These are phyloP conservation scores for Melanotaenia duboulayi DNA, from an alignment of 2,113 vertebrate species.

Conservation along the genomic window DNA sequence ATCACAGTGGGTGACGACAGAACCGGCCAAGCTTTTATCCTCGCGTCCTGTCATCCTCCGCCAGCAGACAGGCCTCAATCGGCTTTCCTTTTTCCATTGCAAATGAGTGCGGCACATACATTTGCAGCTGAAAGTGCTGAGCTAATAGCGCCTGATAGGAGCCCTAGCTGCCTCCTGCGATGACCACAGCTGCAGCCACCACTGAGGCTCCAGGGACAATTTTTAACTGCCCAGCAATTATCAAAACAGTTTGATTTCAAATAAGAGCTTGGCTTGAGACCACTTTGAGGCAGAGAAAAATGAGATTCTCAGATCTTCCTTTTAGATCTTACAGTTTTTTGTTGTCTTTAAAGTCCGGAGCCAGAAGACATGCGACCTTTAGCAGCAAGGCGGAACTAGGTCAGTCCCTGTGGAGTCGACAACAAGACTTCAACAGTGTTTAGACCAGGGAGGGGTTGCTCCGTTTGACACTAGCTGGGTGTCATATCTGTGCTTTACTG, in stretches of 20 bases:
- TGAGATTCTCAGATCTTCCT: background rate
- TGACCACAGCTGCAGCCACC: constrained; percentile 38
- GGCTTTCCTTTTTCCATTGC: constrained; percentile 79
- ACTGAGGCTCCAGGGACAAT: constrained; percentile 9
- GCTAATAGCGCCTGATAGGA: constrained; percentile 65
- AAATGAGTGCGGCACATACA: constrained; percentile 61
- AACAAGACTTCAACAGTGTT: constrained; percentile 51
- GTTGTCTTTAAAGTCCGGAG: constrained; percentile 20
- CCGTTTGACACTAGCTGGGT: constrained; percentile 57
- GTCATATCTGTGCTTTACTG: constrained; percentile 46
- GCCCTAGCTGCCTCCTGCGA: constrained; percentile 55
- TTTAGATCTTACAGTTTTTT: constrained; percentile 23
- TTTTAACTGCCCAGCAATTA: background rate
- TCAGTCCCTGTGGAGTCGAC: constrained; percentile 54
- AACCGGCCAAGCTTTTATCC: constrained; percentile 20
- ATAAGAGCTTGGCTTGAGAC: background rate
- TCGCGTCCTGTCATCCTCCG: constrained; percentile 42
- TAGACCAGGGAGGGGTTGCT: constrained; percentile 15
- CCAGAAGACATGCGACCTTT: constrained; percentile 53
- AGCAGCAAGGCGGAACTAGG: constrained; percentile 62
- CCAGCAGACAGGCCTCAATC: constrained; percentile 54
- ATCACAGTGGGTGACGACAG: constrained; percentile 25
- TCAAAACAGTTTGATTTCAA: background rate
- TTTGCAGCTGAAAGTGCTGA: constrained; percentile 49
- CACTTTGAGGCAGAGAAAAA: background rate